Evolutionary conservation across 2,888 invertebrate species (phyloP).

Genomic region (Gandaritis pyraliata): DNA sequence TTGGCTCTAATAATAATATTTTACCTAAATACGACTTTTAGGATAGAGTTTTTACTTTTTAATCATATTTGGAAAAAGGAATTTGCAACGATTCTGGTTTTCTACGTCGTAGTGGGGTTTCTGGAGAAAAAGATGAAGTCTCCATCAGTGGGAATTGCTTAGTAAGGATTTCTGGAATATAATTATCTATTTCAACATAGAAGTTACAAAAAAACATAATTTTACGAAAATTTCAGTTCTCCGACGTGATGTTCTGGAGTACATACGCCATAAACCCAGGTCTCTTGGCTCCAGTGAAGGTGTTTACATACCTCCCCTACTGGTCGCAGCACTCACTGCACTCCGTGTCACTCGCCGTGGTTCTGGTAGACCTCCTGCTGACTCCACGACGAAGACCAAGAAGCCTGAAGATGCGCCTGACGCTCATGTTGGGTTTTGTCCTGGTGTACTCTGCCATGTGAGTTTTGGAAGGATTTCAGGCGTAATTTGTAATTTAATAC

Average conservation of each 20-base stretch:
- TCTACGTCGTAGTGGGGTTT: no score
- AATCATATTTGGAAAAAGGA: no score
- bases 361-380: conserved; percentile 52
- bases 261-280: conserved; percentile 45
- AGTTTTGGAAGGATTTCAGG: conserved; percentile 38
- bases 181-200: no score
- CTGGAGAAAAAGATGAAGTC: no score
- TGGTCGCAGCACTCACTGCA: conserved; percentile 63
- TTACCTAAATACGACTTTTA: no score
- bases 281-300: conserved; percentile 48
- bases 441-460: conserved; percentile 50
- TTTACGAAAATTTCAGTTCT: conserved; percentile 48
- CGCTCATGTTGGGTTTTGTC: conserved; percentile 43
- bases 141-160: no score
- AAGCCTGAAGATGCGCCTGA: conserved; percentile 43
- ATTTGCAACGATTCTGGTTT: no score
- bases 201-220: no score
- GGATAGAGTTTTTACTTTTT: no score
- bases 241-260: conserved; percentile 56
- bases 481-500: no score
- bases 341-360: conserved; percentile 50
- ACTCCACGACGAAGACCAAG: conserved; percentile 53
- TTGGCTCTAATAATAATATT: no score
- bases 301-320: conserved; percentile 52
- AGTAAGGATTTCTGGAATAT: no score